Base-by-base conservation (phyloP, 2,888 invertebrate species). In the Ormyrus nitidulus region DNA sequence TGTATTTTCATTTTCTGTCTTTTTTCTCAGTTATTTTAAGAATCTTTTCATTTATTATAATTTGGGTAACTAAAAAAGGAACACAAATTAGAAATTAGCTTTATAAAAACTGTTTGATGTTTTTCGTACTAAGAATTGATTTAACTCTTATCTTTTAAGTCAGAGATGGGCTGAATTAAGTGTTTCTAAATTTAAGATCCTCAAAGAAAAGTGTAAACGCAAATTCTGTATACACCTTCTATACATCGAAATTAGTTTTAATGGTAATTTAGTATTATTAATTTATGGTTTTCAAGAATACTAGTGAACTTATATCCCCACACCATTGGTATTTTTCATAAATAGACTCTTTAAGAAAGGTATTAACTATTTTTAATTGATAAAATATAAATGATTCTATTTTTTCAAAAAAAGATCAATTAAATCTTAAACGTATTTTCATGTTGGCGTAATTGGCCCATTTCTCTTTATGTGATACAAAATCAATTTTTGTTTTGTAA, bases 401-500 rank as follows among this genome's bases (percentile, higher is more conserved):
- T 77, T 77, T 79, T 49, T 53, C 10, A 71, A 66, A 49, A 71
- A 62, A 62, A 19, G 13, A 64, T 56, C 6, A 51, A 62, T 13
- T 59, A n/a, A 68, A 59, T 72, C 13, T 51, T 78, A 68, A 19
- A 19, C 46, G 8, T 34, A 69, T 73, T 73, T 59, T 11, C 48
- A 68, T 61, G 53, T 19, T 44, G 34, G 46, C 49, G 48, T 71
- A 64, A 77, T 62, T 77, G 64, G 73, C 66, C 61, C 73, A 72
- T 77, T 69, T 77, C 68, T 80, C 58, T 56, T 72, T 71, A 64
- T 73, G 58, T 58, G 48, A 79, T 79, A 77, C 59, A 34, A 58
- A 77, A 77, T 61, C 11, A 71, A 51, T 66, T 76, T 76, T 79
- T 34, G 62, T 79, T 82, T 66, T 74, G 79, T 79, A 81, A 77